Evolutionary conservation across 1,140 invertebrate genomes (phyloP).

Genomic region (Lamellibrachia luymesi): DNA sequence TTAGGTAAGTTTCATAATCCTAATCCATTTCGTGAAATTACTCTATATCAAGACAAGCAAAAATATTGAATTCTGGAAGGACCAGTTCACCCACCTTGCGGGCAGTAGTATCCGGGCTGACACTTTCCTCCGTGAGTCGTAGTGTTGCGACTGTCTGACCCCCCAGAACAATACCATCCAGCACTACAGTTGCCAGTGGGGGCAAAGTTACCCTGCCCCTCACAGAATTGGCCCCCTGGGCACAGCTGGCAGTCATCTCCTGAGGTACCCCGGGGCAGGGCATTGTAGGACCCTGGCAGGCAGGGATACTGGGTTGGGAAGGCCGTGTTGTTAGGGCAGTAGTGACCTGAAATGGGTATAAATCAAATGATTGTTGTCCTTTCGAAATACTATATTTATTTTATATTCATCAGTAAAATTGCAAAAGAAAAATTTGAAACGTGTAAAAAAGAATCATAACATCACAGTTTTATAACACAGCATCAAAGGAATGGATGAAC

Average conservation of each 20-base stretch:
- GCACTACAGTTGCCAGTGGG: constrained; percentile 45
- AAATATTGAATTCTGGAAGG: not conserved
- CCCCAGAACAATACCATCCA: constrained; percentile 45
- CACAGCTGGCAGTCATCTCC: constrained; percentile 39
- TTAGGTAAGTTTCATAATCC: no score
- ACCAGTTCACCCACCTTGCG: not conserved
- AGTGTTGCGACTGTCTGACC: constrained; percentile 37
- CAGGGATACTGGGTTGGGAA: constrained; percentile 43
- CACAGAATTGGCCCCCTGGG: constrained; percentile 45
- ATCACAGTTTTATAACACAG: no score
- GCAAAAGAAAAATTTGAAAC: not conserved
- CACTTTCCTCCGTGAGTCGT: constrained; percentile 45
- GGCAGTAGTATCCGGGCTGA: constrained; percentile 44
- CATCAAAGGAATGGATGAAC: no score
- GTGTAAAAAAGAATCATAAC: not conserved
- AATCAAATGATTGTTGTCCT: not conserved
- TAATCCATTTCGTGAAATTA: no score
- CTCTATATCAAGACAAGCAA: not conserved
- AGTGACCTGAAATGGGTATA: constrained; percentile 35
- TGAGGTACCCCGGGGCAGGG: constrained; percentile 35
- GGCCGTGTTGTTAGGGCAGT: constrained; percentile 47
- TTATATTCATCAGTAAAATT: not conserved
- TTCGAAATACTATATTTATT: no score
- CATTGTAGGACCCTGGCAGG: constrained; percentile 49
- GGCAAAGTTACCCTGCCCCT: constrained; percentile 35